Evolutionary conservation across 2,797 vertebrate genomes (phyloP).

Genomic region (Adelosebastes latens): DNA sequence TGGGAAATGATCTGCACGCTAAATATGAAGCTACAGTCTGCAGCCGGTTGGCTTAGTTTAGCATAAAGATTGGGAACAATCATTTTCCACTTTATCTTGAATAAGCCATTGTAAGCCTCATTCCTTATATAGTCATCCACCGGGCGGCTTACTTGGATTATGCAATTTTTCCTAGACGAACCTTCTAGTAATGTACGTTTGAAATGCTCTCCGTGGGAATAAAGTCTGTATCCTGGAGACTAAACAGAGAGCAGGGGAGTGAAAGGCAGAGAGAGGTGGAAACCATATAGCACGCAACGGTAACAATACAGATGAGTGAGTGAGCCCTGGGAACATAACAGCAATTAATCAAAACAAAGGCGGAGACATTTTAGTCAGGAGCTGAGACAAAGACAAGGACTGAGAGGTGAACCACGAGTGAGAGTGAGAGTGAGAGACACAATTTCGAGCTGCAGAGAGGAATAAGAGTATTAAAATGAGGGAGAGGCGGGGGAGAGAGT

Average conservation of each 20-base stretch:
- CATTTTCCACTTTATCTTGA: background rate
- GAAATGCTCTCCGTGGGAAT: background rate
- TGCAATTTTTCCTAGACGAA: background rate
- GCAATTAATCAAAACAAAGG: slow-evolving; percentile 23
- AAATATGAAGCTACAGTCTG: background rate
- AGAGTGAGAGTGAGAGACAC: background rate
- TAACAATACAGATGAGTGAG: background rate
- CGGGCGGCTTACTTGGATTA: accelerated
- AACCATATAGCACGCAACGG: background rate
- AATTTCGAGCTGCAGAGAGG: background rate
- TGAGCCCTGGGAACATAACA: slow-evolving; percentile 1
- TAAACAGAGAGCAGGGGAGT: background rate
- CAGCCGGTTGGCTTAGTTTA: no score
- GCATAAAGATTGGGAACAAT: no score
- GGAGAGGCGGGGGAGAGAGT: slow-evolving; percentile 11
- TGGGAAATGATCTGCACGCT: background rate
- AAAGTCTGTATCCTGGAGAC: background rate
- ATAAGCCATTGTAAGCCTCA: background rate
- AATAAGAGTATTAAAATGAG: slow-evolving; percentile 10
- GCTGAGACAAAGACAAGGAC: background rate
- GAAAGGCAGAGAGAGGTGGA: background rate
- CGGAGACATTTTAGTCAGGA: background rate
- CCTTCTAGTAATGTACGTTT: background rate
- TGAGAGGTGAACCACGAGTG: slow-evolving; percentile 3
- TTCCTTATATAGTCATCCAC: background rate